Percentiles rank a stretch among this genome's conserved stretches.
These are phyloP conservation scores for Sebastes minor DNA, from an alignment of 2,797 vertebrate species.

Conservation along the genomic window DNA sequence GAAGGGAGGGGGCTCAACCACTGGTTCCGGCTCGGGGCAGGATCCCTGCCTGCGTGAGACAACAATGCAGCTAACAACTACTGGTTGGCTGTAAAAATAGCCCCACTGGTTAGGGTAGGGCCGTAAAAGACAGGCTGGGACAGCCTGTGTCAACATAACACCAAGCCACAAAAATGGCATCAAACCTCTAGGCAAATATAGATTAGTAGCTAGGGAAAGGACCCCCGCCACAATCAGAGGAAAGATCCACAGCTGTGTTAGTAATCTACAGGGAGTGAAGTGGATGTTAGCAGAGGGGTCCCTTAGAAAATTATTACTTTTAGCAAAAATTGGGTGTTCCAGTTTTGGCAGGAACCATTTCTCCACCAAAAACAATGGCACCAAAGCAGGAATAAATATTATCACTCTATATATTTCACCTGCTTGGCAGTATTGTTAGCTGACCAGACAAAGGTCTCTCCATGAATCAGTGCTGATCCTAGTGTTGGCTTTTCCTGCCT, in stretches of 20 bases:
- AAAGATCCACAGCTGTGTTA: background rate
- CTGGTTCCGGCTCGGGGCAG: conserved; percentile 42
- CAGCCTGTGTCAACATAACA: conserved; percentile 69
- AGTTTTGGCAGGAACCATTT: background rate
- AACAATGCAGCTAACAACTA: conserved; percentile 45
- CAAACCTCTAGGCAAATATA: conserved; percentile 4
- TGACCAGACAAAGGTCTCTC: too few species aligned
- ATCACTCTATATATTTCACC: too few species aligned
- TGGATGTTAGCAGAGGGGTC: background rate
- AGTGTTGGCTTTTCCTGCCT: too few species aligned
- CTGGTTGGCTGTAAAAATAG: conserved; percentile 61
- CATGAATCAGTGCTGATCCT: too few species aligned
- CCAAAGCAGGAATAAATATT: background rate
- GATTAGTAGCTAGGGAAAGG: conserved; percentile 10
- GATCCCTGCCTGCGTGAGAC: conserved; percentile 30
- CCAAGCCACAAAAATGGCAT: conserved; percentile 44
- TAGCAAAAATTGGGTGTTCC: background rate
- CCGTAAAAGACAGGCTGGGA: conserved; percentile 54
- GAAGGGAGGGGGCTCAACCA: conserved; percentile 25
- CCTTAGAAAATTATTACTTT: background rate
- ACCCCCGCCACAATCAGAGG: background rate
- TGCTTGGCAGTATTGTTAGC: too few species aligned
- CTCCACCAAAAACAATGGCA: background rate
- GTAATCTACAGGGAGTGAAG: background rate
- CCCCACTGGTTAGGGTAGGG: conserved; percentile 42